Percentiles rank a stretch among this genome's conserved stretches.
Evolutionary conservation across 1,140 invertebrate species (phyloP).

Genomic region (Heliothis virescens): DNA sequence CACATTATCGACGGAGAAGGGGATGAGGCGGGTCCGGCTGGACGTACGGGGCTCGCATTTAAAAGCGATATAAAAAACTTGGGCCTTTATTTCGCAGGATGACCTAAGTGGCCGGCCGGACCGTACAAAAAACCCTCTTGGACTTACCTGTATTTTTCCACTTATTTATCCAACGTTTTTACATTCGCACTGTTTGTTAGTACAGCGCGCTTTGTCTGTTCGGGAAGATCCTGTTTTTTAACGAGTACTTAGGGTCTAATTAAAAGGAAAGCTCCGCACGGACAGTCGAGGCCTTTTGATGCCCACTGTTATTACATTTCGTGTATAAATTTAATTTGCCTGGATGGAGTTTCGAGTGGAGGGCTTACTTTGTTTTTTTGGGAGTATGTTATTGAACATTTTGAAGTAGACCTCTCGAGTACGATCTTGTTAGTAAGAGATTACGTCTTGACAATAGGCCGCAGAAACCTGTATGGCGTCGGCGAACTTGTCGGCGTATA

Average conservation of each 20-base stretch:
- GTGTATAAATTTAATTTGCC: conserved; percentile 84
- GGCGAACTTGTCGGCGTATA: background rate
- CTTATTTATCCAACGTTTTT: conserved; percentile 85
- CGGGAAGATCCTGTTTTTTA: conserved; percentile 85
- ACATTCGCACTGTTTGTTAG: conserved; percentile 83
- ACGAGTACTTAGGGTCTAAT: conserved; percentile 86
- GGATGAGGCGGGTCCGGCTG: conserved; percentile 76
- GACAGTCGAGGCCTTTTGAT: conserved; percentile 85
- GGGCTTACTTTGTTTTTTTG: conserved; percentile 69
- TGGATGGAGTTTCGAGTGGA: conserved; percentile 81
- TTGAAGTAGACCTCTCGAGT: conserved; percentile 58
- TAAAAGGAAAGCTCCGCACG: conserved; percentile 85
- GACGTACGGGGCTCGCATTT: conserved; percentile 83
- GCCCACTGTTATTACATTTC: conserved; percentile 82
- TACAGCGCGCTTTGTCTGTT: conserved; percentile 81
- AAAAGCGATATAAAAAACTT: conserved; percentile 86
- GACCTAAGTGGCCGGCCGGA: conserved; percentile 85
- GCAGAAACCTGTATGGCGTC: conserved; percentile 15
- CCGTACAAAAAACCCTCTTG: conserved; percentile 84
- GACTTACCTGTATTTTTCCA: conserved; percentile 86
- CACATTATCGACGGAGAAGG: conserved; percentile 80
- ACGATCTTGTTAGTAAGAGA: conserved; percentile 52
- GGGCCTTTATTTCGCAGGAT: conserved; percentile 84
- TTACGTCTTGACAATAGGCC: conserved; percentile 48
- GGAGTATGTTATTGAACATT: conserved; percentile 61